phyloP scores from a whole-genome alignment of 2,888 invertebrate species.

The Rhingia rostrata region DNA sequence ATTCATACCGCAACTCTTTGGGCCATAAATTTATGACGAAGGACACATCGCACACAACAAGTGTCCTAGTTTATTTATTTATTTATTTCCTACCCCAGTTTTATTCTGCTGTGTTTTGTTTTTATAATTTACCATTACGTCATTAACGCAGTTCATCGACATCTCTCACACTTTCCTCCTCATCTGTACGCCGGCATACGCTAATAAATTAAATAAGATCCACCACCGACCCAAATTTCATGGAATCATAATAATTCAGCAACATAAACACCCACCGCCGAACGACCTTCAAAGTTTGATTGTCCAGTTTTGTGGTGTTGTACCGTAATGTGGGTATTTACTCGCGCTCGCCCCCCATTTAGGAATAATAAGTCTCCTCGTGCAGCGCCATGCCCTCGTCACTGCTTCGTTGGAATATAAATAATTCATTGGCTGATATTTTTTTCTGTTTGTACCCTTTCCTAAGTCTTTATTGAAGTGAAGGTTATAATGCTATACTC shows the following conservation, averaged over 20 bases:
- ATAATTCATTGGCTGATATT: slow-evolving; percentile 58
- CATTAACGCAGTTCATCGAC: slow-evolving; percentile 72
- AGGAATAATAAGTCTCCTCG: slow-evolving; percentile 67
- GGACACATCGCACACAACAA: slow-evolving; percentile 63
- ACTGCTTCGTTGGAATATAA: slow-evolving; percentile 64
- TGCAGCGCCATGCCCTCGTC: slow-evolving; percentile 56
- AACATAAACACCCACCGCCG: slow-evolving; percentile 56
- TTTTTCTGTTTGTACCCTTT: slow-evolving; percentile 48
- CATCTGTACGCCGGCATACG: slow-evolving; percentile 18
- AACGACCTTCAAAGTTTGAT: slow-evolving; percentile 74
- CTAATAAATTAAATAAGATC: slow-evolving; percentile 74
- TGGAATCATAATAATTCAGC: slow-evolving; percentile 65
- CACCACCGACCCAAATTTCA: slow-evolving; percentile 70
- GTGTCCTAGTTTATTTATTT: slow-evolving; percentile 74
- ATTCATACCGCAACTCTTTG: slow-evolving; percentile 19
- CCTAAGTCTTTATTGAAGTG: slow-evolving; percentile 53
- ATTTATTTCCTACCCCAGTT: slow-evolving; percentile 53
- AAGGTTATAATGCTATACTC: slow-evolving; percentile 49
- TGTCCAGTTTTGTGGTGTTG: slow-evolving; percentile 64
- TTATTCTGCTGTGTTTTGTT: slow-evolving; percentile 1
- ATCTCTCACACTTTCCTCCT: slow-evolving; percentile 49
- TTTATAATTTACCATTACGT: slow-evolving; percentile 56
- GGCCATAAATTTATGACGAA: slow-evolving; percentile 54
- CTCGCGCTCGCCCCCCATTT: slow-evolving; percentile 49
- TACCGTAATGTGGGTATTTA: slow-evolving; percentile 36